Percentiles rank a stretch among this genome's conserved stretches.
phyloP scores from a whole-genome alignment of 1,140 invertebrate genomes.

The Temnothorax longispinosus region DNA sequence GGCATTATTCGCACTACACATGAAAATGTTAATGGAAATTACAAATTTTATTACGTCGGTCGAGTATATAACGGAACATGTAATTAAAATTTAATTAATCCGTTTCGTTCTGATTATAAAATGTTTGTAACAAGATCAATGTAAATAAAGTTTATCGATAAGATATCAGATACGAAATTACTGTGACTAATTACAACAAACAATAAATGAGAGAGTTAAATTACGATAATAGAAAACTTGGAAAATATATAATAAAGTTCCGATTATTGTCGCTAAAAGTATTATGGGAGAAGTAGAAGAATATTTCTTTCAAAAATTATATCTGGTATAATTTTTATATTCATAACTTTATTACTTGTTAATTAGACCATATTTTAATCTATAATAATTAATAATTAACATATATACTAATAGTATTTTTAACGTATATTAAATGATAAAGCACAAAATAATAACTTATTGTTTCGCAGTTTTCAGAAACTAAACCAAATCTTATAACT shows the following conservation, averaged over 20 bases:
- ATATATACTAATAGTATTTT: background rate
- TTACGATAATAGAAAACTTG: background rate
- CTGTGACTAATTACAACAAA: background rate
- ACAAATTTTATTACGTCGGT: background rate
- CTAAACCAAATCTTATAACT: background rate
- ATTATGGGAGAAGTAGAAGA: background rate
- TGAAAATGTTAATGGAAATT: constrained; percentile 9
- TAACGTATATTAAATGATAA: background rate
- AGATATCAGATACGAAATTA: background rate
- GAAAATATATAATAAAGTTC: background rate
- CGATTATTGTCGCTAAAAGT: background rate
- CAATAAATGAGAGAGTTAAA: background rate
- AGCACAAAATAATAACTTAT: background rate
- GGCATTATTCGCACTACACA: background rate
- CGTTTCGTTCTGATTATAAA: background rate
- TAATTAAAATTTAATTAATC: constrained; percentile 9
- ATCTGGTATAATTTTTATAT: background rate
- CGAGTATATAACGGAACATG: background rate
- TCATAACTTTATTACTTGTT: background rate
- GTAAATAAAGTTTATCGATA: background rate
- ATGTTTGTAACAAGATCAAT: background rate
- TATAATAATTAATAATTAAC: constrained; percentile 12
- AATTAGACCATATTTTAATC: background rate
- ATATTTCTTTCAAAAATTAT: background rate
- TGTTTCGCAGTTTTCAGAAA: background rate